Base-by-base conservation (phyloP, 2,888 invertebrate species). In the Aplocera efformata region DNA sequence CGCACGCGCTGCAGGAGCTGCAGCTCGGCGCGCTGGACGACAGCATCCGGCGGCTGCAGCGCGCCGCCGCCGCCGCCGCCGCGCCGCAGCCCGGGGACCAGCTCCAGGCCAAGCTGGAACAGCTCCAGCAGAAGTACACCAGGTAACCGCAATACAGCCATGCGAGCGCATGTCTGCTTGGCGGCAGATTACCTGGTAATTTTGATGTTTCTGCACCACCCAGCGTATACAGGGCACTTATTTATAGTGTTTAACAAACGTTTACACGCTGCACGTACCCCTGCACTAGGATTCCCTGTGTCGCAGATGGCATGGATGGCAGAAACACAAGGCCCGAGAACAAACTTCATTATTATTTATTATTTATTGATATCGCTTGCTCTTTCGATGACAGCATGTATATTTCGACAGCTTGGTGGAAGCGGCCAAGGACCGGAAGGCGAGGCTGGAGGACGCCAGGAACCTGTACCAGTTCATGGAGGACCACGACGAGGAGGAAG, bases 401-500 rank as follows among this genome's bases (percentile, higher is more conserved):
- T n/a, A n/a, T n/a, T n/a, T n/a, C n/a, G n/a, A n/a, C 59, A 93
- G 92, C 30, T 68, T 94, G 42, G 86, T 92, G 7, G 92, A 93
- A 29, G 91, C 93, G 23, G 93, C 94, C 26, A 92, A 93, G 37
- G 92, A 93, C 58, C 91, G 98, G 5, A 93, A 96, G 50, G 93
- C 92, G 0, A 90, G 95, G 7, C 85, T 99, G 7, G 98, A 98
- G 74, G 97, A 98, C 64, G 97, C 98, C 0, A 90, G 97, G 43
- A 95, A 96, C 67, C 95, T 97, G 64, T 98, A 95, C 85, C 97
- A 98, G 80, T 98, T 99, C 82, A 86, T 98, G 42, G 97, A 98
- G 78, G 98, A 99, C 71, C 95, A 97, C 60, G 98, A 99, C 62
- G 99, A 99, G 63, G 99, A 99, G 79, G 98, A 98, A 84, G 88